These are phyloP conservation scores for Lucilia cuprina DNA, from an alignment of 1,140 invertebrate genomes.

Conservation along the genomic window DNA sequence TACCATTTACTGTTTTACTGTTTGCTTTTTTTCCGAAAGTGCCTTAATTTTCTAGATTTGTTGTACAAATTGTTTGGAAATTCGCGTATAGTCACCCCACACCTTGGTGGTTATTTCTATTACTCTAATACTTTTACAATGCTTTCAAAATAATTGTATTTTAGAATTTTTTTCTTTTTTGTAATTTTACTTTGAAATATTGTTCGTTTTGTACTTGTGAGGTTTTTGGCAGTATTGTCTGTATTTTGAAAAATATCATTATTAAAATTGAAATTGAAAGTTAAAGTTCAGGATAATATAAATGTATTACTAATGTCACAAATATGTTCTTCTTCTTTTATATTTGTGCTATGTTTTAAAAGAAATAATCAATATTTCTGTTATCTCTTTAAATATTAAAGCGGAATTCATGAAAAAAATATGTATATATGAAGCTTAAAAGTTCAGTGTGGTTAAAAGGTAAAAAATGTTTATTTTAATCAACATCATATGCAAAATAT, in stretches of 20 bases:
- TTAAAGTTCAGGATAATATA: constrained; percentile 24
- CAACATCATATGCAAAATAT: constrained; percentile 22
- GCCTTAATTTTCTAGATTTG: constrained; percentile 27
- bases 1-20: not conserved
- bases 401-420: not conserved
- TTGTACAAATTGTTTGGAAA: constrained; percentile 20
- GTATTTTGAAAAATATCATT: constrained; percentile 1
- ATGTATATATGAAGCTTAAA: not conserved
- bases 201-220: not conserved
- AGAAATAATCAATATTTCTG: not conserved
- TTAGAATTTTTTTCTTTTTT: not conserved
- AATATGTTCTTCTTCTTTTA: not conserved
- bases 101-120: not conserved
- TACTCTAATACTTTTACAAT: not conserved
- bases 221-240: not conserved
- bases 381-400: not conserved
- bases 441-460: not conserved
- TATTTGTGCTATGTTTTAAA: not conserved
- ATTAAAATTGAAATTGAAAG: constrained; percentile 28
- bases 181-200: not conserved
- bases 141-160: constrained; percentile 23
- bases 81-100: too few relatives aligned
- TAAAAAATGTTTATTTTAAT: constrained; percentile 29
- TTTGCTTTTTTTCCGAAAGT: constrained; percentile 12
- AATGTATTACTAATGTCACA: not conserved